Conservation (phyloP, 1,140 invertebrate genomes). For the Penaeus chinensis region DNA sequence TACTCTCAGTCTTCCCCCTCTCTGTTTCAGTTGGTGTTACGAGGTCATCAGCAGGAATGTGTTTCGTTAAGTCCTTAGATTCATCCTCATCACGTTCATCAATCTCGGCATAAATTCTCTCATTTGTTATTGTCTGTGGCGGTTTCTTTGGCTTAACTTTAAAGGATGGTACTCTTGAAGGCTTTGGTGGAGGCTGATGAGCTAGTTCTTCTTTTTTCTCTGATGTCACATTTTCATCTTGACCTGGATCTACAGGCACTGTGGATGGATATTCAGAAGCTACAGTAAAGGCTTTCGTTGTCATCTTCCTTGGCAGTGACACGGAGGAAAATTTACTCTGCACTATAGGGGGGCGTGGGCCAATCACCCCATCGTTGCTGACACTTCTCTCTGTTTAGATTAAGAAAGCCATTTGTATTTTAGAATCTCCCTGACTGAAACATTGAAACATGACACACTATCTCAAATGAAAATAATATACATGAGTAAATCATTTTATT, state of each 20-base stretch:
- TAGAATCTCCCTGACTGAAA: too few species aligned
- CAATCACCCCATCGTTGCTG: constrained; percentile 59
- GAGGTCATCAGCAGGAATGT: constrained; percentile 33
- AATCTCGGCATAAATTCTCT: constrained; percentile 63
- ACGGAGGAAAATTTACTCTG: constrained; percentile 53
- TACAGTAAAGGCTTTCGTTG: constrained; percentile 40
- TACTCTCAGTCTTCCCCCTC: constrained; percentile 34
- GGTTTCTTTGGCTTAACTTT: constrained; percentile 61
- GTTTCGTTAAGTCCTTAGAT: constrained; percentile 32
- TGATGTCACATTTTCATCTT: constrained; percentile 8
- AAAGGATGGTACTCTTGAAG: constrained; percentile 63
- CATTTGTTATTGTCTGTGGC: constrained; percentile 20
- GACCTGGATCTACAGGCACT: background rate
- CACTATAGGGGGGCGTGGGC: constrained; percentile 34
- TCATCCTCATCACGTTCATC: constrained; percentile 62
- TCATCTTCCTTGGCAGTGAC: constrained; percentile 61
- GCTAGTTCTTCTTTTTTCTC: constrained; percentile 41
- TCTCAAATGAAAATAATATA: constrained; percentile 3
- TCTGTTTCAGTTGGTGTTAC: constrained; percentile 32
- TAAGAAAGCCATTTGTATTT: too few species aligned
- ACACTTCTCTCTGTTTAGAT: constrained; percentile 50
- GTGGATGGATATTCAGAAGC: constrained; percentile 36
- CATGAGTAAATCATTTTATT: background rate
- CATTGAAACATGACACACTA: background rate
- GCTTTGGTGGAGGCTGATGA: constrained; percentile 56